Conservation (phyloP, 2,113 vertebrate species). For the Beaufortia kweichowensis region DNA sequence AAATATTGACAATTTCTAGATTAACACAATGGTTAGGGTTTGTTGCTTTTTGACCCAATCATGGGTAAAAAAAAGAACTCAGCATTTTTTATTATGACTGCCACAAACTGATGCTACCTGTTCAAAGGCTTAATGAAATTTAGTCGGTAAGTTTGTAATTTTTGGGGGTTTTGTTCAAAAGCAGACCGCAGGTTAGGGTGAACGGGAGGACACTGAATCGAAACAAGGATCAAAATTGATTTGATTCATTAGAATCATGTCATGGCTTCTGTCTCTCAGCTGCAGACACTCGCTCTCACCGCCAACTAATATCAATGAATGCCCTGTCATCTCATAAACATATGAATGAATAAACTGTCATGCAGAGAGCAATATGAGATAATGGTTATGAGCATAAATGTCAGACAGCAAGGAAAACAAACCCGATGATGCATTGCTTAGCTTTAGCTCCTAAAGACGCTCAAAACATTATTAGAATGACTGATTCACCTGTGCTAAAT, state of each 20-base stretch:
- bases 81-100: no score
- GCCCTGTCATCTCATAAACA: constrained; percentile 36
- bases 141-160: no score
- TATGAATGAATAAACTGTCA: constrained; percentile 54
- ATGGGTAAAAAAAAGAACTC: no score
- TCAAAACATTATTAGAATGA: neutral
- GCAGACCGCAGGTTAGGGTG: no score
- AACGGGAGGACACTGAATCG: neutral
- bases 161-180: no score
- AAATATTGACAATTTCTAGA: no score
- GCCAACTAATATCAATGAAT: constrained; percentile 46
- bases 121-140: no score
- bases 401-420: constrained; percentile 52
- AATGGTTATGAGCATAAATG: constrained; percentile 64
- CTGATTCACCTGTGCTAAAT: constrained; percentile 44
- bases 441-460: constrained; percentile 15
- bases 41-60: no score
- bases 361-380: constrained; percentile 52
- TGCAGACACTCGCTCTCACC: constrained; percentile 34
- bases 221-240: constrained; percentile 19
- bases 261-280: constrained; percentile 32
- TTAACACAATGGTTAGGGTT: no score
- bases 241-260: constrained; percentile 40
- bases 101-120: no score
- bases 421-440: constrained; percentile 41